Conservation (phyloP, 2,113 vertebrate genomes). For the Cyrtonyx montezumae region DNA sequence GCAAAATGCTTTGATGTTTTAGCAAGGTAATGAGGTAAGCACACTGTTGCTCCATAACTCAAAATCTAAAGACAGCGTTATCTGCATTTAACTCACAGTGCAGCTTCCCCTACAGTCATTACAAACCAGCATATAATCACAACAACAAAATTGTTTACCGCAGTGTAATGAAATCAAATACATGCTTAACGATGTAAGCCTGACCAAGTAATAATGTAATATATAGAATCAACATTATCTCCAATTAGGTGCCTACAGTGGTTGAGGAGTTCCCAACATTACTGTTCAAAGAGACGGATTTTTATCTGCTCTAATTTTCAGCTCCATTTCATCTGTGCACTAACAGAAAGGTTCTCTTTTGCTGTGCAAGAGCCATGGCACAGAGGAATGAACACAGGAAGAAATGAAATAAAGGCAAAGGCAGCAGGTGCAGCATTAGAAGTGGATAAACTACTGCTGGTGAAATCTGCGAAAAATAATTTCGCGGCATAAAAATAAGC, state of each 20-base stretch:
- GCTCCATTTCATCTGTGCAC: slow-evolving; percentile 18
- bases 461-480: background rate
- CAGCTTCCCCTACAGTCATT: background rate
- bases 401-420: background rate
- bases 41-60: background rate
- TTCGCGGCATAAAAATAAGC: background rate
- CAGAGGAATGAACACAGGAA: background rate
- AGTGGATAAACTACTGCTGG: background rate
- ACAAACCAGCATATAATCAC: background rate
- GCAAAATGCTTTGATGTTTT: slow-evolving; percentile 21
- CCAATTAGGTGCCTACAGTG: slow-evolving; percentile 1
- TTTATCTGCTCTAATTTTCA: slow-evolving; percentile 51
- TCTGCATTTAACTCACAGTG: background rate
- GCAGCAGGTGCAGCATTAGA: background rate
- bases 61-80: background rate
- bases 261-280: background rate
- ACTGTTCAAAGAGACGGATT: slow-evolving; percentile 1
- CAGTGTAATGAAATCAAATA: background rate
- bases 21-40: background rate
- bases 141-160: background rate
- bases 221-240: background rate
- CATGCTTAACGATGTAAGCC: background rate
- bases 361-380: background rate
- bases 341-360: background rate
- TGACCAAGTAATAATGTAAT: background rate